These are phyloP conservation scores for Noctua janthe DNA, from an alignment of 2,888 invertebrate genomes.

Conservation along the genomic window DNA sequence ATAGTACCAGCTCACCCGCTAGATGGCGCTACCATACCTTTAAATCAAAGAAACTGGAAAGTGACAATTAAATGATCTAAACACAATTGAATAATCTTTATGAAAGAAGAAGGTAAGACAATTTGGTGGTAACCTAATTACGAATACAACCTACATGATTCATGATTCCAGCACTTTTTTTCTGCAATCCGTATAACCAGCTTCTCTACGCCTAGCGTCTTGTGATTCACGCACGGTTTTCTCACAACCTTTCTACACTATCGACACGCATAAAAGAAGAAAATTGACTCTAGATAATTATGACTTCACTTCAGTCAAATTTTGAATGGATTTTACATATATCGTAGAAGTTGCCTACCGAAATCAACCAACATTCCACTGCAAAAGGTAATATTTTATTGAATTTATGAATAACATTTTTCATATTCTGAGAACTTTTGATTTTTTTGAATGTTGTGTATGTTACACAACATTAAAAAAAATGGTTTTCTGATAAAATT, in stretches of 20 bases:
- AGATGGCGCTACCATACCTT: slow-evolving; percentile 4
- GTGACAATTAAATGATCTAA: neutral
- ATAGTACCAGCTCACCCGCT: neutral
- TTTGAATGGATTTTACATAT: neutral
- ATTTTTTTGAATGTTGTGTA: neutral
- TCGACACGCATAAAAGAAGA: neutral
- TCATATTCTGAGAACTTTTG: slow-evolving; percentile 11
- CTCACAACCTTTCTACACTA: neutral
- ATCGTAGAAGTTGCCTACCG: neutral
- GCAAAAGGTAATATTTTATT: neutral
- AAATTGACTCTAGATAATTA: neutral
- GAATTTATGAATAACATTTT: neutral
- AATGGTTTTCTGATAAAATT: neutral
- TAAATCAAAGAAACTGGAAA: neutral
- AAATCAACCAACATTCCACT: neutral
- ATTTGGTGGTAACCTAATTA: neutral
- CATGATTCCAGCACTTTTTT: neutral
- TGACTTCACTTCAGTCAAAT: neutral
- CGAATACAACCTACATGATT: neutral
- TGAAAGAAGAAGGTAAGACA: neutral
- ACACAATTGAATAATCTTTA: too few species aligned
- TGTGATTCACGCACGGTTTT: neutral
- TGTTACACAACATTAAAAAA: neutral
- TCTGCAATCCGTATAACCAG: neutral
- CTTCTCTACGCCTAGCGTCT: neutral